phyloP scores from a whole-genome alignment of 2,797 vertebrate genomes.

The Leptoclinus maculatus region DNA sequence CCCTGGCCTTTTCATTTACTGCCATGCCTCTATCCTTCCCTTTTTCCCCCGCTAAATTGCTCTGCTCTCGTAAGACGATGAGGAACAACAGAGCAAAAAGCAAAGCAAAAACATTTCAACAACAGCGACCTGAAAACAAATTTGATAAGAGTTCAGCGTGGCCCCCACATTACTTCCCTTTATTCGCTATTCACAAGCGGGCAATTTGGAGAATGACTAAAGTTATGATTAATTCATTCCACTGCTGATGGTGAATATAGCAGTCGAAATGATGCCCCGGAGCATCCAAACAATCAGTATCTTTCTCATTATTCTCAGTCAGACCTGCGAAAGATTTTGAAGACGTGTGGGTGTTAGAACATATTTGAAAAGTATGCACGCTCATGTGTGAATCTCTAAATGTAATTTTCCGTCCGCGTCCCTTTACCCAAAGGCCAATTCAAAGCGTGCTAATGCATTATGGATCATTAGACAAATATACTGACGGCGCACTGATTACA shows the following conservation, averaged over 20 bases:
- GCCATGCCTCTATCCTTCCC: background rate
- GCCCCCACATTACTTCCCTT: constrained; percentile 19
- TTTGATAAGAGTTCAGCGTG: constrained; percentile 1
- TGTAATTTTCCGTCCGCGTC: constrained; percentile 39
- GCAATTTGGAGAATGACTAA: constrained; percentile 59
- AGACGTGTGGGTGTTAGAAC: constrained; percentile 33
- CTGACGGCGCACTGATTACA: constrained; percentile 65
- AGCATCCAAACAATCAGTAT: constrained; percentile 53
- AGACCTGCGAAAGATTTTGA: constrained; percentile 41
- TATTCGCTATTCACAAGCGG: constrained; percentile 31
- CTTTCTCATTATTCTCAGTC: constrained; percentile 51
- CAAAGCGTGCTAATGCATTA: constrained; percentile 63
- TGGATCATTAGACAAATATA: constrained; percentile 74
- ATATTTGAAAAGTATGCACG: constrained; percentile 40
- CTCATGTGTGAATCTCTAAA: constrained; percentile 34
- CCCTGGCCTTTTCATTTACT: constrained; percentile 11
- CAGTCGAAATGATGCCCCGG: constrained; percentile 29
- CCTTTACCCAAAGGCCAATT: constrained; percentile 53
- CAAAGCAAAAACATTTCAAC: background rate
- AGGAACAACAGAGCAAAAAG: constrained; percentile 14
- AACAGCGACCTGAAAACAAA: constrained; percentile 26
- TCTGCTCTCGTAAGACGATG: constrained; percentile 10
- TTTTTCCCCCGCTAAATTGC: background rate
- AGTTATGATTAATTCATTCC: constrained; percentile 69
- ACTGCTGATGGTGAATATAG: constrained; percentile 48